Conservation (phyloP, 2,888 invertebrate genomes). For the Caenorhabditis doughertyi region DNA sequence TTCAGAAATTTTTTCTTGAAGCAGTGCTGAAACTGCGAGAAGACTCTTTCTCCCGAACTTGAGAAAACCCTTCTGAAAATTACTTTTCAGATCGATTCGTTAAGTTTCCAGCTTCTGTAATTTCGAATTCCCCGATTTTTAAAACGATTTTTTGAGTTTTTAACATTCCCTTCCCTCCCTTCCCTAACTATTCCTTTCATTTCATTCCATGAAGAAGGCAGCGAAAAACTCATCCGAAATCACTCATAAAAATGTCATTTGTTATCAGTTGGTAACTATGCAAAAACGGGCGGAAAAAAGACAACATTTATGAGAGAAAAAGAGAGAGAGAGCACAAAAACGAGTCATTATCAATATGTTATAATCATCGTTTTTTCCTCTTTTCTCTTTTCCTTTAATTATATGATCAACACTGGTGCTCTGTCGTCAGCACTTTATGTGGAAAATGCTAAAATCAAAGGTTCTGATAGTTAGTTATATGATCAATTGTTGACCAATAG, state of each 20-base stretch:
- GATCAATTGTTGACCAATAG: too few species aligned
- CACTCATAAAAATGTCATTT: not conserved
- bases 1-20: too few species aligned
- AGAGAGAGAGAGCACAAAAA: slow-evolving; percentile 15
- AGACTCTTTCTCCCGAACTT: not conserved
- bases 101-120: too few species aligned
- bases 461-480: too few species aligned
- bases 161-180: not conserved
- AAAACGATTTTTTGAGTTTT: too few species aligned
- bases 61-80: too few species aligned
- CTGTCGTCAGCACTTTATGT: not conserved
- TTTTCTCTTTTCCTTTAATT: slow-evolving; percentile 5
- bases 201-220: slow-evolving; percentile 1
- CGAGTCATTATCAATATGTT: slow-evolving; percentile 7
- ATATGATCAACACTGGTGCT: slow-evolving; percentile 6
- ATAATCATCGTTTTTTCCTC: slow-evolving; percentile 24
- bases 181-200: not conserved
- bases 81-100: too few species aligned
- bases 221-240: not conserved
- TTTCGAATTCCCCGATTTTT: too few species aligned
- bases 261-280: slow-evolving; percentile 53
- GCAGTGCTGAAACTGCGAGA: not conserved
- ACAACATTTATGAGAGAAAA: too few species aligned
- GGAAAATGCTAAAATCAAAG: too few species aligned
- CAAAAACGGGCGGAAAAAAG: slow-evolving; percentile 28